These are phyloP conservation scores for Druon quercuslanigerum DNA, from an alignment of 1,140 invertebrate genomes.

Conservation along the genomic window DNA sequence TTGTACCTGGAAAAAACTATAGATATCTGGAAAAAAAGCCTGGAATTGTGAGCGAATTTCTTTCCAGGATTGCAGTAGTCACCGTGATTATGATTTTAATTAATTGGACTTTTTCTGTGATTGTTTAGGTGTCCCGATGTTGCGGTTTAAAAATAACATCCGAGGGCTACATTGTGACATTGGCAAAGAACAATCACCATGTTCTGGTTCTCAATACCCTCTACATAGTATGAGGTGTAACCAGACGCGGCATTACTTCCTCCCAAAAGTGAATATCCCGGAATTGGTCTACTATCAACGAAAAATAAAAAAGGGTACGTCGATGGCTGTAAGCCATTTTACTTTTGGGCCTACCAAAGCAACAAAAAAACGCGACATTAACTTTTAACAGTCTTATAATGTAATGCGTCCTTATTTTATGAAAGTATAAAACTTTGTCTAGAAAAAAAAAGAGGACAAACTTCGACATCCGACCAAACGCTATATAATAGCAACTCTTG, in stretches of 20 bases:
- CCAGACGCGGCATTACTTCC: slow-evolving; percentile 61
- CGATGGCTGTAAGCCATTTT: slow-evolving; percentile 49
- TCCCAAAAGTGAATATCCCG: slow-evolving; percentile 54
- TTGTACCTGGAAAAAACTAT: too few relatives aligned
- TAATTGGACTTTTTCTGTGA: slow-evolving; percentile 31
- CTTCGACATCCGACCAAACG: slow-evolving; percentile 15
- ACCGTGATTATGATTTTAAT: background rate
- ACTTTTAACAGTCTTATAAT: slow-evolving; percentile 65
- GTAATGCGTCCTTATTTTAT: slow-evolving; percentile 67
- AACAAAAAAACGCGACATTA: slow-evolving; percentile 67
- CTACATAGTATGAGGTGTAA: slow-evolving; percentile 87
- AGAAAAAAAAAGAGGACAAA: slow-evolving; percentile 43
- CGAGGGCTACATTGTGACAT: slow-evolving; percentile 96
- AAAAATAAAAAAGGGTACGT: slow-evolving; percentile 57
- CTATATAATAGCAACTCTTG: slow-evolving; percentile 45
- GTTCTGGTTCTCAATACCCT: slow-evolving; percentile 96
- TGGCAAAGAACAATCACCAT: slow-evolving; percentile 99
- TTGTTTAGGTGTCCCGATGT: slow-evolving; percentile 91
- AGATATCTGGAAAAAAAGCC: too few relatives aligned
- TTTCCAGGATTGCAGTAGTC: too few relatives aligned
- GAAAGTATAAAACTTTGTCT: slow-evolving; percentile 57
- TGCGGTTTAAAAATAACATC: slow-evolving; percentile 97
- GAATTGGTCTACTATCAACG: slow-evolving; percentile 58
- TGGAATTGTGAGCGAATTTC: too few relatives aligned
- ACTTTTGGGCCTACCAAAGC: slow-evolving; percentile 72